phyloP scores from a whole-genome alignment of 2,113 vertebrate genomes.

The Regulus satrapa region DNA sequence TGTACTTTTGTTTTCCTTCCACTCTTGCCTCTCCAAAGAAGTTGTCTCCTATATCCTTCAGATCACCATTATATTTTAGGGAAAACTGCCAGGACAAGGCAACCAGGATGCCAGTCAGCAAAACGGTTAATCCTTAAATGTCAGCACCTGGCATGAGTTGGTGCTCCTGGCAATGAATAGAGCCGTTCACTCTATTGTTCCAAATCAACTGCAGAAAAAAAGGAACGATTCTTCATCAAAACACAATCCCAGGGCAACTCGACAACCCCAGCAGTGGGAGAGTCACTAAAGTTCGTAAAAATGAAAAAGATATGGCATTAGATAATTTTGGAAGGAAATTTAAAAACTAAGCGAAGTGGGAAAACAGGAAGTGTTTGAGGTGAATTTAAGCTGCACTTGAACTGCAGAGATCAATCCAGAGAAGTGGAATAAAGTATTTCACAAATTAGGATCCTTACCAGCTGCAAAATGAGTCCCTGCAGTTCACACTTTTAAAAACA shows the following conservation, averaged over 20 bases:
- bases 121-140: neutral
- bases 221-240: neutral
- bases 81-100: neutral
- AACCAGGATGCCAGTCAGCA: neutral
- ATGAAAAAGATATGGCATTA: neutral
- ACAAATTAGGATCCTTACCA: neutral
- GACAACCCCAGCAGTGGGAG: neutral
- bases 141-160: neutral
- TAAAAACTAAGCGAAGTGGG: neutral
- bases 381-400: neutral
- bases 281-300: neutral
- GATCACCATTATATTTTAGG: neutral
- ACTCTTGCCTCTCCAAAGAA: neutral
- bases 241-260: neutral
- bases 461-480: neutral
- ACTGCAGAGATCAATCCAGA: neutral
- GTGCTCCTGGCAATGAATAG: neutral
- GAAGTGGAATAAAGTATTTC: neutral
- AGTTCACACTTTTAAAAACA: neutral
- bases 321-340: neutral
- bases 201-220: neutral
- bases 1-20: neutral
- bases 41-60: neutral
- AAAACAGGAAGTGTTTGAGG: neutral
- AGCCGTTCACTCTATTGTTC: neutral